phyloP scores from a whole-genome alignment of 2,888 invertebrate species.

The Tenthredo scrophulariae region DNA sequence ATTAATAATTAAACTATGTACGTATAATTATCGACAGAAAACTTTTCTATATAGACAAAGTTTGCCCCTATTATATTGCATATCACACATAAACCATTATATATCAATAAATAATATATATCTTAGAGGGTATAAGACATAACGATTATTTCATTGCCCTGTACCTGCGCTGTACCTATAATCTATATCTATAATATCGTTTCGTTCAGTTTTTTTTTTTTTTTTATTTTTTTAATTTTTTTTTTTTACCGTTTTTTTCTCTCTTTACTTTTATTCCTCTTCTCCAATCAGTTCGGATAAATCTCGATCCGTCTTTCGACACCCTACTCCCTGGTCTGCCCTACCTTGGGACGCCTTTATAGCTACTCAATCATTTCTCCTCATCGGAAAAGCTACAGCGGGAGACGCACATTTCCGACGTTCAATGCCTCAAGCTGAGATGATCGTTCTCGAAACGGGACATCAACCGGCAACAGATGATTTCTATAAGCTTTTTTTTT shows the following conservation, averaged over 20 bases:
- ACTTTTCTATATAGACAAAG: background rate
- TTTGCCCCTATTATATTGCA: background rate
- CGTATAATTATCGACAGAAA: background rate
- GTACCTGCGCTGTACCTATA: background rate
- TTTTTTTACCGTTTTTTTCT: background rate
- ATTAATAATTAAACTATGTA: background rate
- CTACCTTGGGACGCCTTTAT: background rate
- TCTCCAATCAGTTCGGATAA: conserved; percentile 22
- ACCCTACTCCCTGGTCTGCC: background rate
- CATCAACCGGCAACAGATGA: background rate
- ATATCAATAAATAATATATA: conserved; percentile 2
- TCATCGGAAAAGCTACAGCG: conserved; percentile 2
- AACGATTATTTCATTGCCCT: background rate
- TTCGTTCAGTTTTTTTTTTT: background rate
- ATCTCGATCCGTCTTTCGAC: conserved; percentile 33
- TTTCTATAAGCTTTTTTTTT: background rate
- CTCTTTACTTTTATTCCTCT: background rate
- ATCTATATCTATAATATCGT: background rate
- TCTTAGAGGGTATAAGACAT: background rate
- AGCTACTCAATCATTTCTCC: conserved; percentile 39
- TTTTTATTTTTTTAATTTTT: background rate
- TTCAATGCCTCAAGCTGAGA: background rate
- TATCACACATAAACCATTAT: background rate
- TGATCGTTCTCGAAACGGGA: conserved; percentile 11
- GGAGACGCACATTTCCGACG: background rate